phyloP scores from a whole-genome alignment of 1,140 invertebrate species.

The Heliconius eleuchia region DNA sequence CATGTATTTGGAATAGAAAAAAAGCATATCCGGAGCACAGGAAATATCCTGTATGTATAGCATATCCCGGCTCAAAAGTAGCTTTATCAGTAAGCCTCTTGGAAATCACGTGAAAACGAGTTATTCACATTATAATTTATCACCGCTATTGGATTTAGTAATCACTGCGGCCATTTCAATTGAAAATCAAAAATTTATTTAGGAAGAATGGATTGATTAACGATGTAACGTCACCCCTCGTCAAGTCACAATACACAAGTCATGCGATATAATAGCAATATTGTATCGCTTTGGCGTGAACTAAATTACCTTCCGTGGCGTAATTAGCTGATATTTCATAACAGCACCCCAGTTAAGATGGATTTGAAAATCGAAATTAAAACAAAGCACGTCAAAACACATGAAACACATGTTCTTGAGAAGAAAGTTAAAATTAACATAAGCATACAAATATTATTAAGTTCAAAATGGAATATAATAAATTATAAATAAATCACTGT shows the following conservation, averaged over 20 bases:
- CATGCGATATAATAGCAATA: slow-evolving; percentile 74
- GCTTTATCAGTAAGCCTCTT: slow-evolving; percentile 42
- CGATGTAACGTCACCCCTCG: slow-evolving; percentile 66
- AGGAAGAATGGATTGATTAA: slow-evolving; percentile 74
- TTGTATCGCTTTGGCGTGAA: slow-evolving; percentile 60
- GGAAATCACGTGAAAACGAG: slow-evolving; percentile 35
- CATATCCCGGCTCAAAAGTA: slow-evolving; percentile 44
- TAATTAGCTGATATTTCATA: slow-evolving; percentile 66
- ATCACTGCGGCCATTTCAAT: slow-evolving; percentile 62
- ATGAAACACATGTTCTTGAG: neutral
- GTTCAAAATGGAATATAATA: neutral
- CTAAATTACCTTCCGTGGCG: slow-evolving; percentile 65
- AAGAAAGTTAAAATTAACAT: neutral
- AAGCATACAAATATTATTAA: neutral
- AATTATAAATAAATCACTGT: neutral
- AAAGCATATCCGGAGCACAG: slow-evolving; percentile 50
- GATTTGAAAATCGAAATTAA: slow-evolving; percentile 32
- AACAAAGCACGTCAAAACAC: neutral
- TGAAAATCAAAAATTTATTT: slow-evolving; percentile 74
- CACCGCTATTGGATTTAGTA: slow-evolving; percentile 62
- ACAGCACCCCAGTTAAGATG: slow-evolving; percentile 35
- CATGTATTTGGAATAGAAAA: neutral
- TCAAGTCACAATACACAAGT: slow-evolving; percentile 61
- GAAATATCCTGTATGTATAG: slow-evolving; percentile 14
- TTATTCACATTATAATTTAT: slow-evolving; percentile 67